phyloP scores from a whole-genome alignment of 2,888 invertebrate species.

The Rhodophaea formosa region DNA sequence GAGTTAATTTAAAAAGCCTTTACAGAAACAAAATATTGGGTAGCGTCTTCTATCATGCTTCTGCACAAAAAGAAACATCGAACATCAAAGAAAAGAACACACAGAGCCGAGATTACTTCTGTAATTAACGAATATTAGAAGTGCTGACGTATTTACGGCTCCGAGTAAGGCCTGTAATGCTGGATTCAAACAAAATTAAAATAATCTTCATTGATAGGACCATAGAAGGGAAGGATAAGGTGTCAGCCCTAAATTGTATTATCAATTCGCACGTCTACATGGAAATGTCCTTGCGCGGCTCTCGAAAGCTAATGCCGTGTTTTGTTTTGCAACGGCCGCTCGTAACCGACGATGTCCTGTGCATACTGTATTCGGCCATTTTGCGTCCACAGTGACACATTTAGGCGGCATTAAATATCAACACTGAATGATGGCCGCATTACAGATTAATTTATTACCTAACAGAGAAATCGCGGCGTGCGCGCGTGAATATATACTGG shows the following conservation, averaged over 20 bases:
- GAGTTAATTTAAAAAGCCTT: too few relatives aligned
- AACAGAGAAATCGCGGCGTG: slow-evolving; percentile 17
- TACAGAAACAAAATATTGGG: too few relatives aligned
- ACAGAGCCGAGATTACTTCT: too few relatives aligned
- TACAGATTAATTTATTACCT: slow-evolving; percentile 18
- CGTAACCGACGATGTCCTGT: slow-evolving; percentile 53
- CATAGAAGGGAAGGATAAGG: too few relatives aligned
- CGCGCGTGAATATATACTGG: neutral
- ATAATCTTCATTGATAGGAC: too few relatives aligned
- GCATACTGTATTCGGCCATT: slow-evolving; percentile 47
- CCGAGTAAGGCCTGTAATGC: too few relatives aligned
- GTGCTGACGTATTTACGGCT: too few relatives aligned
- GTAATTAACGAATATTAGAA: too few relatives aligned
- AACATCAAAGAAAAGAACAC: too few relatives aligned
- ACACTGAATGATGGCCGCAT: slow-evolving; percentile 24
- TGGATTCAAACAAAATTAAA: too few relatives aligned
- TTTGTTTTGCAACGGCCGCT: slow-evolving; percentile 62
- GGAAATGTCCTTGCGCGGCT: slow-evolving; percentile 64
- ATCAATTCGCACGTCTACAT: slow-evolving; percentile 39
- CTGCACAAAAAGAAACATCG: too few relatives aligned
- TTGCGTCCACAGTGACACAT: slow-evolving; percentile 35
- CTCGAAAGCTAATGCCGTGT: slow-evolving; percentile 57
- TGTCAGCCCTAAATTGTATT: slow-evolving; percentile 38
- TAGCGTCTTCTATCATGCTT: too few relatives aligned
- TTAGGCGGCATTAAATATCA: slow-evolving; percentile 34